phyloP scores from a whole-genome alignment of 2,888 invertebrate genomes.

The Hemistola chrysoprasaria region DNA sequence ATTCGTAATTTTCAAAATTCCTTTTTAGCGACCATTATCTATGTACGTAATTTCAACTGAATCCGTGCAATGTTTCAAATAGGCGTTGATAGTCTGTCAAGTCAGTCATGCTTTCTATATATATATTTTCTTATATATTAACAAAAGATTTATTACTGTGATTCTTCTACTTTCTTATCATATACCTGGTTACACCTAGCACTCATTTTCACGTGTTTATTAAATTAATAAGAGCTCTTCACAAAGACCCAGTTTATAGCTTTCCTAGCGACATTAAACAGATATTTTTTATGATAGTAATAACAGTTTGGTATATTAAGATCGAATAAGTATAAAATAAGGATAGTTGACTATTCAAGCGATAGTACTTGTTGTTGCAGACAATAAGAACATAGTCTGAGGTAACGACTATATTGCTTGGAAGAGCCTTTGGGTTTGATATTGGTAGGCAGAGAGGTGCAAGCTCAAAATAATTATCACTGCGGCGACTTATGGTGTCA shows the following conservation, averaged over 20 bases:
- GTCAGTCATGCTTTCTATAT: no score
- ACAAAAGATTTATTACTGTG: no score
- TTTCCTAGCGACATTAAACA: conserved; percentile 27
- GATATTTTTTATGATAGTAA: conserved; percentile 38
- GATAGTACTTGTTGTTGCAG: conserved; percentile 41
- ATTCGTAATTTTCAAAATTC: no score
- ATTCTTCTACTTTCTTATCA: conserved; percentile 18
- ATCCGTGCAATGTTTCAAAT: no score
- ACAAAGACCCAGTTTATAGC: conserved; percentile 24
- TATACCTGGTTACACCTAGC: conserved; percentile 12
- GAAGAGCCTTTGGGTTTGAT: conserved; percentile 26
- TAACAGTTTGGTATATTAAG: conserved; percentile 39
- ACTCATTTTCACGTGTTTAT: conserved; percentile 20
- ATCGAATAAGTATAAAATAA: conserved; percentile 40
- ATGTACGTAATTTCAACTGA: no score
- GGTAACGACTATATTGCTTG: conserved; percentile 40
- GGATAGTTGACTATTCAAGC: conserved; percentile 34
- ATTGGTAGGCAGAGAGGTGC: conserved; percentile 8
- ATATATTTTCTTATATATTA: neutral
- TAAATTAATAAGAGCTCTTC: conserved; percentile 21
- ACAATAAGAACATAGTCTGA: conserved; percentile 44
- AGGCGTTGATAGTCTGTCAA: no score
- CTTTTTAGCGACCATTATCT: no score
- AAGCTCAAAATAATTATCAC: no score
- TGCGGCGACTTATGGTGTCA: no score